Evolutionary conservation across 1,140 invertebrate genomes (phyloP), one percentile per base, ranked within the genome.

Genomic region (Neelides sp.): DNA sequence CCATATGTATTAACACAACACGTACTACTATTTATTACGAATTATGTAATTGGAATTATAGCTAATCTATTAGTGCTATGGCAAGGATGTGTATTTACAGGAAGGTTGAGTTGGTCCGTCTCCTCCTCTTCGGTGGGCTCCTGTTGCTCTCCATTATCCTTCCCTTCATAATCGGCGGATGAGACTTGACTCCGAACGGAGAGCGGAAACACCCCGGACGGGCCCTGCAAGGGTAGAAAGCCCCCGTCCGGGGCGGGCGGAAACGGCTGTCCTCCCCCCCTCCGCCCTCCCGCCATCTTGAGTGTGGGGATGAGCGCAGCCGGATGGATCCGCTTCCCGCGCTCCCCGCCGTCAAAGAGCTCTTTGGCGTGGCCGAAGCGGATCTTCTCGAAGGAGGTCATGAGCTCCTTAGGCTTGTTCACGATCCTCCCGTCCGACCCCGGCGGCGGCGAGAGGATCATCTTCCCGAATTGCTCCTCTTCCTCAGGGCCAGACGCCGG

Each of bases 401-500:
- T 57, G 12, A 55, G 37, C 55, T 60, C 55, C 34, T 20, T 40
- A 3, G 58, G 58, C 32, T 59, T 62, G 42, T 61, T 61, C 10
- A 48, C 54, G n/a, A 55, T 37, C 4, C 59, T 45, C 2, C 60
- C 60, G 35, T 59, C 57, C 24, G 41, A 41, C 27, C 60, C 60
- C 0, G 19, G 4, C 1, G 61, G 58, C 12, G 58, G 58, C 8
- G 58, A 46, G 4, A 58, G 35, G 7, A 62, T 20, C 1, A 62
- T 24, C 15, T 52, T 55, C 17, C 61, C 61, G 22, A 43, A 62
- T 58, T 65, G 68, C 60, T n/a, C n/a, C n/a, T n/a, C n/a, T n/a
- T n/a, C n/a, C n/a, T n/a, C n/a, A n/a, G n/a, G n/a, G n/a, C n/a
- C n/a, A n/a, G n/a, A n/a, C n/a, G n/a, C n/a, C n/a, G n/a, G n/a